Base-by-base conservation (phyloP, 2,888 invertebrate species). In the Yponomeuta cagnagella region DNA sequence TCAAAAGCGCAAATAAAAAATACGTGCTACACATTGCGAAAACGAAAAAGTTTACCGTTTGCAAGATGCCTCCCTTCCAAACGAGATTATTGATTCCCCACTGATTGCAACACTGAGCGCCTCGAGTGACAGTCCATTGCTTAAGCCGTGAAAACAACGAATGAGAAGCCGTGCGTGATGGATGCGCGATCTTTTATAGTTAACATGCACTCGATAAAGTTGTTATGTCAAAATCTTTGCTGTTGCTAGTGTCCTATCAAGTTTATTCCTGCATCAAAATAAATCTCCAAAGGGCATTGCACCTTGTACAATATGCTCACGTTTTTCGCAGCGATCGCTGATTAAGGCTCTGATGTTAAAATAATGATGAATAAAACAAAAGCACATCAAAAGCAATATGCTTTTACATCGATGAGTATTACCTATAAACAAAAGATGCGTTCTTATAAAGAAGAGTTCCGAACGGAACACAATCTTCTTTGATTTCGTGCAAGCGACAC, bases 91-190 rank as follows among this genome's bases (percentile, higher is more conserved):
- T 70, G 66, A 69, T 63, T 67, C 31, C 48, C 84, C 91, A 89
- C 90, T 88, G 89, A 88, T 70, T 48, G 66, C 88, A 89, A 89
- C 91, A 91, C 91, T 90, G 90, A 87, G 83, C 66, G 68, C 63
- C 70, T 70, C 71, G 48, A 68, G 48, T 73, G 68, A 73, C 73
- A 43, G 58, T 63, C 70, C 72, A 63, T 67, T 43, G 67, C 64
- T 80, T 78, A 85, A 91, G 91, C 91, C 87, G 90, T 90, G 88
- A 89, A 86, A 89, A 90, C 89, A 90, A 88, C 87, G 86, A 85
- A 82, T 63, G 69, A 30, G 48, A 90, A 91, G 91, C 91, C 91
- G 91, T 92, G 91, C 91, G 89, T 87, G 83, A 83, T 73, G 87
- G 85, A 89, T 89, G 90, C 89, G 84, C 84, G 83, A 83, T 82